Base-by-base conservation (phyloP, 2,797 vertebrate species). In the Rhinoraja longicauda region DNA sequence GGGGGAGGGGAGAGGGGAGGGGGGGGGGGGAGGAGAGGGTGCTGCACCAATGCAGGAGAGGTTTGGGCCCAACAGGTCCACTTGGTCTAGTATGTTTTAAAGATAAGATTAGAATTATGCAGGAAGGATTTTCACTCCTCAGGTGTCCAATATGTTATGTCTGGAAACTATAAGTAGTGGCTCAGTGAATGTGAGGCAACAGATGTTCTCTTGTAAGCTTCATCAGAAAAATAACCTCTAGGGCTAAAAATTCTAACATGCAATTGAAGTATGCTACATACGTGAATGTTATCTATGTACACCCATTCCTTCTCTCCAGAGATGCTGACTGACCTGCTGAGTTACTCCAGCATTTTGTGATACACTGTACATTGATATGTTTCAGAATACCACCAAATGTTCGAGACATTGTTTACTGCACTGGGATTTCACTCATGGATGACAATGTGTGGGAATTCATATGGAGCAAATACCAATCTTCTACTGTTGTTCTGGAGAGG, bases 391-490 rank as follows among this genome's bases (percentile, higher is more conserved):
- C 98, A 78, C 97, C 98, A 17, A 99, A 99, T 91, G 97, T 99
- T 93, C 96, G 98, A 95, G 99, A 99, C 96, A 98, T 99, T 0
- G 98, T 99, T 9, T 99, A 99, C 96, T 99, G 99, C 95, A 99
- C 98, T 0, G 99, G 98, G 91, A 98, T 99, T 93, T 99, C 98
- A 0, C 95, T 99, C 94, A 98, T 99, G 96, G 99, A 99, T 94
- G 98, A 99, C 95, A 98, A 99, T 93, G 98, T 99, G 93, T 99
- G 99, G 99, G 99, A 99, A 94, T 99, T 99, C 95, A 98, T 99
- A 95, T 99, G 98, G 98, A 99, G 99, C 98, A 99, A 99, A 96
- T 99, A 99, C 94, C 98, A 99, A 96, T 99, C 98, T 1, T 97
- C 97, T 45, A 97, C 95, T 29, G 98, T 98, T 13, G 96, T 99